A percentile compares a stretch with the other conserved stretches of the same genome.
These are phyloP conservation scores for Solenopsis fugax DNA, from an alignment of 1,140 invertebrate genomes.

Conservation along the genomic window DNA sequence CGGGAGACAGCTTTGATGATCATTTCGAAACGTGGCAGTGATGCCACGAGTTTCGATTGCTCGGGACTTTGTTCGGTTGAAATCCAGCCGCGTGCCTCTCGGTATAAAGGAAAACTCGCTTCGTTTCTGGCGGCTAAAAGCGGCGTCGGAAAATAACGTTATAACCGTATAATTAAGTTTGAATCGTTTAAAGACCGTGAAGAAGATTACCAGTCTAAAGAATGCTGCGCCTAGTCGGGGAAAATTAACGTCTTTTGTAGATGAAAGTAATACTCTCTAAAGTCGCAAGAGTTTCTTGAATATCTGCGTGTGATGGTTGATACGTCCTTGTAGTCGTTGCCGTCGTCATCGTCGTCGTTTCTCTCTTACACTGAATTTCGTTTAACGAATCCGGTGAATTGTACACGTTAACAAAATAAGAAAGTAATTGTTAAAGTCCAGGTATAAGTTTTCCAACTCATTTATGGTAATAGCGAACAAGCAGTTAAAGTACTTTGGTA, in stretches of 20 bases:
- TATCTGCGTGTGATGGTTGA: slow-evolving; percentile 10
- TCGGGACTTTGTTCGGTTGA: slow-evolving; percentile 24
- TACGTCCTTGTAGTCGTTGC: neutral
- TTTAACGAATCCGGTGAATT: slow-evolving; percentile 56
- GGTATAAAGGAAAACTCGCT: slow-evolving; percentile 28
- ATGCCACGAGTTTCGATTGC: neutral
- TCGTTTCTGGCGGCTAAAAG: neutral
- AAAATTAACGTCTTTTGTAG: slow-evolving; percentile 56
- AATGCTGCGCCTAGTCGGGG: slow-evolving; percentile 23
- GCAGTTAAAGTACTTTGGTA: neutral
- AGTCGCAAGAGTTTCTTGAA: slow-evolving; percentile 61
- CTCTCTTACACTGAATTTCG: slow-evolving; percentile 35
- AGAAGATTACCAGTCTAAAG: slow-evolving; percentile 43
- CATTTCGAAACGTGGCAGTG: slow-evolving; percentile 41
- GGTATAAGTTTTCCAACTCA: slow-evolving; percentile 16
- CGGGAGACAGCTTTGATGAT: slow-evolving; percentile 45
- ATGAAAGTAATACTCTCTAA: slow-evolving; percentile 50
- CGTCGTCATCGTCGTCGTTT: neutral
- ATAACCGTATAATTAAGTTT: slow-evolving; percentile 25
- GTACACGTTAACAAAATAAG: slow-evolving; percentile 59
- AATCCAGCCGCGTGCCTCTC: slow-evolving; percentile 7
- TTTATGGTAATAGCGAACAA: slow-evolving; percentile 34
- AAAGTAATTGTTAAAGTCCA: slow-evolving; percentile 53
- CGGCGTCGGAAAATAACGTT: neutral
- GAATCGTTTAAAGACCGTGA: slow-evolving; percentile 52